Evolutionary conservation across 2,888 invertebrate species (phyloP).

Genomic region (Drosophila bunnanda): DNA sequence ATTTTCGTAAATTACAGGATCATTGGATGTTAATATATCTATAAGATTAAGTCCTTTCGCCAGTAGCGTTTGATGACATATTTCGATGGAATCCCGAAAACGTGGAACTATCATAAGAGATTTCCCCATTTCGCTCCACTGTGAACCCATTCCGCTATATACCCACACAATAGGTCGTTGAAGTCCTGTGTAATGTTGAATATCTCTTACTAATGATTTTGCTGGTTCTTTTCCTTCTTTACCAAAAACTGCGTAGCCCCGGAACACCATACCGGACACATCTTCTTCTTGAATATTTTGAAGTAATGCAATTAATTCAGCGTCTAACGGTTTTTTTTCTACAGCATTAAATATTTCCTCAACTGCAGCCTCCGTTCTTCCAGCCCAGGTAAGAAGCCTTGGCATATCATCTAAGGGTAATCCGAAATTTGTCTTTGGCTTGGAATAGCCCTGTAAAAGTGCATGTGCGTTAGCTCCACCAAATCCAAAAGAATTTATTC

Average conservation of each 20-base stretch:
- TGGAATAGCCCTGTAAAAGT: slow-evolving; percentile 72
- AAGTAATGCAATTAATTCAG: slow-evolving; percentile 87
- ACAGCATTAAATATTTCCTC: slow-evolving; percentile 88
- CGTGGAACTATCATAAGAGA: slow-evolving; percentile 90
- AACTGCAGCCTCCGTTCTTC: slow-evolving; percentile 92
- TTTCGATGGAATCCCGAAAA: slow-evolving; percentile 89
- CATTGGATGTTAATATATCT: slow-evolving; percentile 87
- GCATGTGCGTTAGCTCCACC: slow-evolving; percentile 92
- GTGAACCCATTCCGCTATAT: slow-evolving; percentile 96
- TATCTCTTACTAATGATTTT: slow-evolving; percentile 85
- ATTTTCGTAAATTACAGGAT: slow-evolving; percentile 87
- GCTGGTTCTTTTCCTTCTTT: slow-evolving; percentile 69
- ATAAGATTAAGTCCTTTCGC: slow-evolving; percentile 88
- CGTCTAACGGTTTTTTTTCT: slow-evolving; percentile 87
- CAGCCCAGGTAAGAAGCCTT: slow-evolving; percentile 90
- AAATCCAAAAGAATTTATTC: slow-evolving; percentile 96
- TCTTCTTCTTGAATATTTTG: slow-evolving; percentile 87
- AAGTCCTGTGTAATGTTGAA: slow-evolving; percentile 87
- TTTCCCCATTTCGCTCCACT: slow-evolving; percentile 94
- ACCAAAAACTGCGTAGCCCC: slow-evolving; percentile 89
- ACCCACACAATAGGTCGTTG: slow-evolving; percentile 93
- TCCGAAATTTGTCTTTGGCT: slow-evolving; percentile 86
- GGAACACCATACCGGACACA: slow-evolving; percentile 88
- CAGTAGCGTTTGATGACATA: slow-evolving; percentile 86
- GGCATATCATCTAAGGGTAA: slow-evolving; percentile 88